Evolutionary conservation across 2,113 vertebrate species (phyloP).

Genomic region (Leptosomus discolor): DNA sequence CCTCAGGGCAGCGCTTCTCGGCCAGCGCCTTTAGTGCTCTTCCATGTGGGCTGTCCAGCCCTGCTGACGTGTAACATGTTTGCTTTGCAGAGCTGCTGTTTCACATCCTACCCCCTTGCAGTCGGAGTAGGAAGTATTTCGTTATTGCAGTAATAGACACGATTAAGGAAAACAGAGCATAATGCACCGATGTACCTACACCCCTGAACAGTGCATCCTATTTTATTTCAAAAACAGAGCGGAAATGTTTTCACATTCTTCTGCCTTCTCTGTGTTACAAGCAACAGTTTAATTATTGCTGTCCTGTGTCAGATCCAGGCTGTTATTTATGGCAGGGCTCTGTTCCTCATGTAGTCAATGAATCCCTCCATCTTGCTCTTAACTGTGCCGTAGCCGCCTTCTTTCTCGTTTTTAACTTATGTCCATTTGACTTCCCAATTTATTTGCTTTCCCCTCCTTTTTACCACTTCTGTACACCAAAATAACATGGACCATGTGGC

Average conservation of each 20-base stretch:
- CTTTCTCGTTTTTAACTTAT: background rate
- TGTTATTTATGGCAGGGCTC: background rate
- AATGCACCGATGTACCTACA: too few species aligned
- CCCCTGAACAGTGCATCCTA: background rate
- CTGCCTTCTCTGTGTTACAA: background rate
- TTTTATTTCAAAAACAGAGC: background rate
- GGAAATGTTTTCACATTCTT: background rate
- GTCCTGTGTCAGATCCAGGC: background rate
- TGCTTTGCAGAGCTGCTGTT: background rate
- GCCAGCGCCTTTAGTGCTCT: background rate
- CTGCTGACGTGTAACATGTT: fast-evolving
- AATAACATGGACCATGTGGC: fast-evolving
- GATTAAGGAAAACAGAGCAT: background rate
- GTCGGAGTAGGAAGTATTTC: background rate
- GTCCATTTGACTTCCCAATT: background rate
- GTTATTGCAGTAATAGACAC: fast-evolving
- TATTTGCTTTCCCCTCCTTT: background rate
- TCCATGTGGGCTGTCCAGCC: background rate
- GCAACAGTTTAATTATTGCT: background rate
- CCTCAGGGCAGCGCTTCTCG: background rate
- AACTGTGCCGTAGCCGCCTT: background rate
- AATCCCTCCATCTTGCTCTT: background rate
- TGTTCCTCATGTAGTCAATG: background rate
- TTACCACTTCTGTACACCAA: background rate
- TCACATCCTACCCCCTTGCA: background rate